phyloP scores from a whole-genome alignment of 2,113 vertebrate species.

The Eudyptes chrysolophus region DNA sequence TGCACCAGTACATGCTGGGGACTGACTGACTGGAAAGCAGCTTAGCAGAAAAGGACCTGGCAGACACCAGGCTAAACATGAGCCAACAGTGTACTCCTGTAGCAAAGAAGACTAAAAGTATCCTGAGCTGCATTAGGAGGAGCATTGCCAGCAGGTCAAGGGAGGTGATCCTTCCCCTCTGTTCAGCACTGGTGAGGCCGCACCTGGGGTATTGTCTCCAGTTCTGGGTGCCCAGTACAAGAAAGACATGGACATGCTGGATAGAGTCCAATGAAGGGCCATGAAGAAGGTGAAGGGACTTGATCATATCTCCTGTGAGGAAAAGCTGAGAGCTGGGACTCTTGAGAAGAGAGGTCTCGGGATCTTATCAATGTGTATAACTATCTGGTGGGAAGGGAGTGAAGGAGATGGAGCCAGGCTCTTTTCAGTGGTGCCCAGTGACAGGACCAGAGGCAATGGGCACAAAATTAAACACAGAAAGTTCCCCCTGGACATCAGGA shows the following conservation, averaged over 20 bases:
- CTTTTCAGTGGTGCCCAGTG: not conserved
- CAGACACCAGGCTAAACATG: not conserved
- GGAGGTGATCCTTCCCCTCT: not conserved
- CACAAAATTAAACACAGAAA: not conserved
- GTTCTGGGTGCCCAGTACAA: not conserved
- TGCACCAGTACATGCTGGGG: not conserved
- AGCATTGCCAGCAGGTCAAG: not conserved
- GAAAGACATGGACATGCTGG: not conserved
- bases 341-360: not conserved
- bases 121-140: not conserved
- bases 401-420: not conserved
- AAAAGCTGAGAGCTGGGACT: not conserved
- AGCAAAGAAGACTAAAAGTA: not conserved
- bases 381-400: not conserved
- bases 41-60: not conserved
- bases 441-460: not conserved
- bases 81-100: fast-evolving
- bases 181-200: not conserved
- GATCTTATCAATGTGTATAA: not conserved
- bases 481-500: not conserved
- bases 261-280: not conserved
- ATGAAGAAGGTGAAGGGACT: not conserved
- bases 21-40: not conserved
- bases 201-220: not conserved
- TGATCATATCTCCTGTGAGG: not conserved